These are phyloP conservation scores for Andrena fulva DNA, from an alignment of 2,888 invertebrate genomes.

Conservation along the genomic window DNA sequence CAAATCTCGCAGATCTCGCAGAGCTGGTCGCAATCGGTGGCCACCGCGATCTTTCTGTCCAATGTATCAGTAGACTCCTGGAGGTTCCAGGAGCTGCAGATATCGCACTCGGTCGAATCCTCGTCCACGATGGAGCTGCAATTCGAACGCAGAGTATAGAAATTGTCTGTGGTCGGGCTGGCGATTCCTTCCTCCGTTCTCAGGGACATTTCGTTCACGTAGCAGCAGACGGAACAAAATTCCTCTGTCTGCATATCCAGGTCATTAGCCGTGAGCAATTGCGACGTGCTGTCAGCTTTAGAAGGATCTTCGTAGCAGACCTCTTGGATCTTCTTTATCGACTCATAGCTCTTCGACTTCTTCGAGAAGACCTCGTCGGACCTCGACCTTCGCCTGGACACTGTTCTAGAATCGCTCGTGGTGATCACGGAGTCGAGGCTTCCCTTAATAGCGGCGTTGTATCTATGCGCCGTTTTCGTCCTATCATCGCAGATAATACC, in stretches of 20 bases:
- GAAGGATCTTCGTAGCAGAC: conserved; percentile 72
- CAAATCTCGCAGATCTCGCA: conserved; percentile 82
- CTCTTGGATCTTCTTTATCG: conserved; percentile 77
- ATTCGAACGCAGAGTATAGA: conserved; percentile 78
- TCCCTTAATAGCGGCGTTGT: conserved; percentile 62
- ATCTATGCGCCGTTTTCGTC: conserved; percentile 44
- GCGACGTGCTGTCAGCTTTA: conserved; percentile 74
- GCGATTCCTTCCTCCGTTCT: conserved; percentile 60
- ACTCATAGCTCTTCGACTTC: conserved; percentile 83
- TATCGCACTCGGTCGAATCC: conserved; percentile 82
- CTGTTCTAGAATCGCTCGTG: conserved; percentile 56
- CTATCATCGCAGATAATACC: conserved; percentile 48
- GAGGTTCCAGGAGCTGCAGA: conserved; percentile 81
- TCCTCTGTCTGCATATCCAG: conserved; percentile 78
- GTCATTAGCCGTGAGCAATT: conserved; percentile 75
- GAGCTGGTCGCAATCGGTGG: conserved; percentile 55
- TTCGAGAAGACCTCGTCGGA: conserved; percentile 74
- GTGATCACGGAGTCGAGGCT: conserved; percentile 68
- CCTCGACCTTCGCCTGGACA: conserved; percentile 59
- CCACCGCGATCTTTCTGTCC: conserved; percentile 55
- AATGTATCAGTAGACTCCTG: conserved; percentile 72
- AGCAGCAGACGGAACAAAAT: conserved; percentile 81
- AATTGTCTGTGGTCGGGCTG: conserved; percentile 74
- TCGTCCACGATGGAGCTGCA: conserved; percentile 81
- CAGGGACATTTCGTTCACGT: conserved; percentile 72